Conservation (phyloP, 2,888 invertebrate genomes). For the Monoplex corrugatus region DNA sequence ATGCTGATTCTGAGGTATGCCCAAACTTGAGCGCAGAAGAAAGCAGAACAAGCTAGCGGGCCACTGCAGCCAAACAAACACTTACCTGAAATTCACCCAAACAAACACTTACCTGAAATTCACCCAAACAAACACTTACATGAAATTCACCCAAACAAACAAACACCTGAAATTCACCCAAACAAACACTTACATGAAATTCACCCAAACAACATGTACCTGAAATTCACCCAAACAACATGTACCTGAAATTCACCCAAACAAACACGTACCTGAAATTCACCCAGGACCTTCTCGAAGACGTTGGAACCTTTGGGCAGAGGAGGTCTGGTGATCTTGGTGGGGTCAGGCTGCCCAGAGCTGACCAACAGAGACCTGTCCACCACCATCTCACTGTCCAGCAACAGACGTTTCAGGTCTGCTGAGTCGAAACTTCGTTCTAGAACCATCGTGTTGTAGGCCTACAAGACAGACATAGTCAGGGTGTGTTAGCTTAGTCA, state of each 20-base stretch:
- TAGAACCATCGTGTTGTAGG: neutral
- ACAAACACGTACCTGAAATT: slow-evolving; percentile 3
- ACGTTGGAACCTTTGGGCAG: slow-evolving; percentile 31
- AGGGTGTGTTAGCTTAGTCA: neutral
- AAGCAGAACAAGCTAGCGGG: too few species aligned
- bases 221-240: too few species aligned
- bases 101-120: too few species aligned
- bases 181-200: neutral
- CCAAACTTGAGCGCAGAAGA: too few species aligned
- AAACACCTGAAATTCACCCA: too few species aligned
- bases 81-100: too few species aligned
- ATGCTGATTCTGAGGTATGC: too few species aligned
- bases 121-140: neutral
- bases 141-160: too few species aligned
- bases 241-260: too few species aligned
- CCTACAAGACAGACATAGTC: neutral
- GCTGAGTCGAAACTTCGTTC: slow-evolving; percentile 37
- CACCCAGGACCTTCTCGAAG: slow-evolving; percentile 38
- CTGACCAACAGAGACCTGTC: slow-evolving; percentile 1
- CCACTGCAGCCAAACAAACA: too few species aligned
- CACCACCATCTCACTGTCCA: slow-evolving; percentile 22
- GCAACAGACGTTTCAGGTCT: slow-evolving; percentile 1
- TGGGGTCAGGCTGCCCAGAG: neutral
- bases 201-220: too few species aligned
- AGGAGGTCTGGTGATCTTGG: slow-evolving; percentile 12